Evolutionary conservation across 2,797 vertebrate genomes (phyloP), one percentile per base, ranked within the genome.

Genomic region (Anabacerthia variegaticeps): DNA sequence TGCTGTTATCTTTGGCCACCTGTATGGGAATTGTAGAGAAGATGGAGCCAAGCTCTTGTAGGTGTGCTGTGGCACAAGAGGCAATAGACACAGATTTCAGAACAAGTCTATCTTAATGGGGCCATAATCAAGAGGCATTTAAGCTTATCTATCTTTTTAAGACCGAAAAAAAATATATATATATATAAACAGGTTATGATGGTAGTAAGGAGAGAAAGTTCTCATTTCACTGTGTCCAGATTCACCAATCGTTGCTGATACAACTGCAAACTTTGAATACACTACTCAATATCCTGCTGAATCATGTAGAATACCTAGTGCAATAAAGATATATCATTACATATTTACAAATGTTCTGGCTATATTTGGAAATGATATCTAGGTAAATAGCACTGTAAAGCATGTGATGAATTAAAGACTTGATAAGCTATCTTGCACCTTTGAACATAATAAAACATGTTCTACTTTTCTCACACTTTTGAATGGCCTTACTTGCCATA

Each of bases 351-450:
- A 69, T 67, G 59, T 85, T 88, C 80, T 82, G 37, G 18, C 20
- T 86, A 12, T 80, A 59, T 84, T 94, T 94, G 56, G 52, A 90
- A 82, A 63, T 43, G 2, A 76, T 94, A 88, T 67, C 73, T 92
- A 72, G 81, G 79, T 93, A 93, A 94, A 95, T n/a, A 88, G 27
- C 46, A 43, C 74, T 58, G 23, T 82, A 90, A 91, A 88, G 37
- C 8, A 30, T 1, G 3, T 73, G 77, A 83, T 78, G 80, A 92
- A 61, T 76, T 78, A 66, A 85, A 78, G 39, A 54, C 26, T 36
- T 79, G 85, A 79, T 90, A 88, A 41, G 63, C 84, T 92, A 76
- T 82, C 71, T 90, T 3, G 2, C 17, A 94, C 59, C 77, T 97
- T 90, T 93, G 85, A 88, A 73, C 43, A 30, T 59, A 86, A 78